Evolutionary conservation across 1,140 invertebrate species (phyloP), one percentile per base, ranked within the genome.

Genomic region (Aplysia californica): DNA sequence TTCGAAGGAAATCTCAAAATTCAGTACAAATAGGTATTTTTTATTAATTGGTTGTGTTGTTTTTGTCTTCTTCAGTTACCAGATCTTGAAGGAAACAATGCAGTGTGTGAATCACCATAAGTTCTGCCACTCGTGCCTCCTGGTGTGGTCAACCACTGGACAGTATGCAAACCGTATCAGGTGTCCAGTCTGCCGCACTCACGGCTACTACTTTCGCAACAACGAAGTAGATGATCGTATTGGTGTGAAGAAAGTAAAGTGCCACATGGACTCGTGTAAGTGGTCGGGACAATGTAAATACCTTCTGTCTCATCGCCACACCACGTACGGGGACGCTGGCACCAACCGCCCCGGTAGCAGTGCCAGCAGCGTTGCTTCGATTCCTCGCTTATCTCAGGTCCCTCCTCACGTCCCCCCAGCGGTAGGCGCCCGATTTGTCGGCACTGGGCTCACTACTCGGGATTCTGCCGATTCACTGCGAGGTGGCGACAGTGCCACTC

Each of bases 11-110:
- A n/a, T n/a, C n/a, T n/a, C n/a, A n/a, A n/a, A n/a, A n/a, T n/a
- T n/a, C n/a, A n/a, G n/a, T n/a, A n/a, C n/a, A n/a, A n/a, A n/a
- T n/a, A n/a, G n/a, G n/a, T n/a, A n/a, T n/a, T n/a, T n/a, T n/a
- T n/a, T n/a, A n/a, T n/a, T n/a, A n/a, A n/a, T n/a, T n/a, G n/a
- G n/a, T n/a, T n/a, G n/a, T n/a, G n/a, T n/a, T n/a, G n/a, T n/a
- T n/a, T n/a, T n/a, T n/a, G n/a, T n/a, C n/a, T n/a, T n/a, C n/a
- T 84, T 31, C 80, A 87, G 87, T 73, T 88, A 86, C 75, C 83
- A 84, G 66, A 79, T 87, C 33, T 73, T 86, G 26, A 86, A 85
- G 64, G 86, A 88, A 50, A 78, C 82, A 2, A 81, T 83, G 56
- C 77, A 82, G 75, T 88, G 87, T 70, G 50, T 61, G n/a, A 87